A percentile compares a stretch with the other conserved stretches of the same genome.
phyloP scores from a whole-genome alignment of 2,888 invertebrate species.

The Gerris lacustris region DNA sequence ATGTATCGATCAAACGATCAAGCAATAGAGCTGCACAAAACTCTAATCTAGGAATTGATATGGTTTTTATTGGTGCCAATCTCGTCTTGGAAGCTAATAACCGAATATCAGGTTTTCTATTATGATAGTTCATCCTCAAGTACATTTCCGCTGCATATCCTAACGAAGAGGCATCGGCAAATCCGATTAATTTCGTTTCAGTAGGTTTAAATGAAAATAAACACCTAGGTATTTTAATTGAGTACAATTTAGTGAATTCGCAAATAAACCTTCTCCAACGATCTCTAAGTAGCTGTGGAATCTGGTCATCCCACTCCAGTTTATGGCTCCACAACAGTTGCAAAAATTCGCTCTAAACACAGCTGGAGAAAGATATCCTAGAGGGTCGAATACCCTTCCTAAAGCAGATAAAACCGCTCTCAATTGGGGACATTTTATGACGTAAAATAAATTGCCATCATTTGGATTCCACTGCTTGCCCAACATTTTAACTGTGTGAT shows the following conservation, averaged over 20 bases:
- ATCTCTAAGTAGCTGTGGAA: neutral
- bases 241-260: neutral
- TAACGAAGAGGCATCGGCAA: slow-evolving; percentile 9
- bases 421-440: neutral
- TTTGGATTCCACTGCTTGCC: slow-evolving; percentile 20
- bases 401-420: neutral
- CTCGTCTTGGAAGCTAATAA: neutral
- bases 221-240: neutral
- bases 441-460: slow-evolving; percentile 13
- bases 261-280: neutral
- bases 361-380: neutral
- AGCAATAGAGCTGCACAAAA: neutral
- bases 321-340: neutral
- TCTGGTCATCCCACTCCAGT: neutral
- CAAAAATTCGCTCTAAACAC: neutral
- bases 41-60: neutral
- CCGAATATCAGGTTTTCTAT: neutral
- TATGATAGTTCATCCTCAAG: neutral
- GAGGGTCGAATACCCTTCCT: neutral
- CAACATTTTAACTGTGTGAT: slow-evolving; percentile 18
- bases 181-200: slow-evolving; percentile 1
- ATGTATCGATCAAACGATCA: neutral
- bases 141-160: slow-evolving; percentile 11
- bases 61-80: neutral
- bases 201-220: neutral